Evolutionary conservation across 1,140 invertebrate genomes (phyloP).

Genomic region (Ceratitis capitata): DNA sequence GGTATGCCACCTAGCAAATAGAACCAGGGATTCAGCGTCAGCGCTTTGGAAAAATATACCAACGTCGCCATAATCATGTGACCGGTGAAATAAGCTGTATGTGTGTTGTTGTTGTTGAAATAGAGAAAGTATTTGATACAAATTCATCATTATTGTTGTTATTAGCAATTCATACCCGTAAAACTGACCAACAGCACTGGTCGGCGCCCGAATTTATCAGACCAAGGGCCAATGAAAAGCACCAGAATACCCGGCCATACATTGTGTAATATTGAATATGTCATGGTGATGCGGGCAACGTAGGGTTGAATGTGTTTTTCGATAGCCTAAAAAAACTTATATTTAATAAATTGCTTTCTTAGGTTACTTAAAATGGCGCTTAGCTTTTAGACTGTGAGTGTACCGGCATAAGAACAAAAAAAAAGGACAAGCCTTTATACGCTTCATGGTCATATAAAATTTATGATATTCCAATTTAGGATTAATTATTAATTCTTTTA

Average conservation of each 20-base stretch:
- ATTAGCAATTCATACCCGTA: background rate
- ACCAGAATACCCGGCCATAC: background rate
- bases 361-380: too few relatives aligned
- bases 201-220: conserved; percentile 25
- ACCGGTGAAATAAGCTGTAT: background rate
- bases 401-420: too few relatives aligned
- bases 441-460: too few relatives aligned
- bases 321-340: background rate
- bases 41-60: background rate
- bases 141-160: background rate
- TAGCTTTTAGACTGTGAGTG: too few relatives aligned
- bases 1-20: background rate
- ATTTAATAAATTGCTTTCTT: too few relatives aligned
- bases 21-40: background rate
- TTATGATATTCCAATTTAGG: too few relatives aligned
- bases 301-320: background rate
- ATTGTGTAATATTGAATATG: background rate
- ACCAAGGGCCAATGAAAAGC: background rate
- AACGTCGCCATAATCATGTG: background rate
- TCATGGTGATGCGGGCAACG: background rate
- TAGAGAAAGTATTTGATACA: background rate
- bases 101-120: background rate
- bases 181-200: background rate
- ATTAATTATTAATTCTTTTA: too few relatives aligned
- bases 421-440: too few relatives aligned